Evolutionary conservation across 2,797 vertebrate genomes (phyloP).

Genomic region (Bradypodion pumilum): DNA sequence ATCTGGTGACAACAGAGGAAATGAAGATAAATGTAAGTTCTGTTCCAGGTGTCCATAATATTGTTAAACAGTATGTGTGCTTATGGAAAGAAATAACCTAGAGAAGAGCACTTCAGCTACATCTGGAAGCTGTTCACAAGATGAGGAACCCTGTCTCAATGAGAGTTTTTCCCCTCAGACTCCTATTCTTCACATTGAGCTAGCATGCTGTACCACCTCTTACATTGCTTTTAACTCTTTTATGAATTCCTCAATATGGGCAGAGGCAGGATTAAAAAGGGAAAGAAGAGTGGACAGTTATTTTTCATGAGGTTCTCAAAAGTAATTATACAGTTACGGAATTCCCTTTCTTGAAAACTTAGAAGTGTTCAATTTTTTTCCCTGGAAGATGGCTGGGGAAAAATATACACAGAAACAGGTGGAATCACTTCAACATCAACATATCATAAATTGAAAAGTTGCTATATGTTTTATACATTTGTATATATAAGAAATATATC

Average conservation of each 20-base stretch:
- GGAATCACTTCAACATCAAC: not conserved
- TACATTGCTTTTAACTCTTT: not conserved
- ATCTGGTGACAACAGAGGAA: not conserved
- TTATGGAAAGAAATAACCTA: not conserved
- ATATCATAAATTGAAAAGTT: not conserved
- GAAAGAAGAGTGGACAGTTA: not conserved
- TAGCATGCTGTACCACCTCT: not conserved
- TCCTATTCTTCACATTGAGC: not conserved
- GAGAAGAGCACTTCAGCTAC: not conserved
- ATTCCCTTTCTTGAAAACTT: not conserved
- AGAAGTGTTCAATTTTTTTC: not conserved
- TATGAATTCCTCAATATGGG: not conserved
- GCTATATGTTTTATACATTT: not conserved
- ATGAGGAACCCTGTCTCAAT: too few species aligned
- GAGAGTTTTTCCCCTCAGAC: too few species aligned
- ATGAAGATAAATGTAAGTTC: not conserved
- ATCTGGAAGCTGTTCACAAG: too few species aligned
- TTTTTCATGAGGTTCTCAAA: not conserved
- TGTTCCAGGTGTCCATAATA: not conserved
- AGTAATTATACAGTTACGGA: not conserved
- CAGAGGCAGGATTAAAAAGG: not conserved
- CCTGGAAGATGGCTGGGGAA: not conserved
- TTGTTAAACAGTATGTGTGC: not conserved
- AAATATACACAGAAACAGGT: not conserved
- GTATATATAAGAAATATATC: too few species aligned